Evolutionary conservation across 2,888 invertebrate species (phyloP).

Genomic region (Harmothoe impar): DNA sequence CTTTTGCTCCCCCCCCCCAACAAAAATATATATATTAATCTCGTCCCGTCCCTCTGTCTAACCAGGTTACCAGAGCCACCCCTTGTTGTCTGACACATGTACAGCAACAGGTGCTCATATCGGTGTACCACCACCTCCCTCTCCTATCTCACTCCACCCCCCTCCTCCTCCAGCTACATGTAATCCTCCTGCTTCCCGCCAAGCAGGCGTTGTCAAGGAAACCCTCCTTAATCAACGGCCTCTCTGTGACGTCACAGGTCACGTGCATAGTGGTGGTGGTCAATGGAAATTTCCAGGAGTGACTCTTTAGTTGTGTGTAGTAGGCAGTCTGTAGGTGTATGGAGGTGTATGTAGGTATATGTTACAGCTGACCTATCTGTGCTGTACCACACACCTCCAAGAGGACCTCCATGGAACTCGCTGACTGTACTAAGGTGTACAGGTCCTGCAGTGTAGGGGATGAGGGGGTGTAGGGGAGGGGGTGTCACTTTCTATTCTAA

Average conservation of each 20-base stretch:
- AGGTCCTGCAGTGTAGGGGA: neutral
- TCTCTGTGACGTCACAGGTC: neutral
- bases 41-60: too few species aligned
- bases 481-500: too few species aligned
- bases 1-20: too few species aligned
- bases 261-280: neutral
- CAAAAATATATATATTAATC: too few species aligned
- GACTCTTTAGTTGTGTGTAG: neutral
- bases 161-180: neutral
- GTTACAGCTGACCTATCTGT: too few species aligned
- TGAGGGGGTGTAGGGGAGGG: neutral
- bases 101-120: neutral
- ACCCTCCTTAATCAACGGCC: neutral
- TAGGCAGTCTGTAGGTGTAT: neutral
- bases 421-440: too few species aligned
- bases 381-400: too few species aligned
- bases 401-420: too few species aligned
- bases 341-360: too few species aligned
- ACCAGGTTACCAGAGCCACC: too few species aligned
- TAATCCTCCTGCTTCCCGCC: neutral
- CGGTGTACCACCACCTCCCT: neutral
- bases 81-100: too few species aligned
- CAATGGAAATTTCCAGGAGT: slow-evolving; percentile 55
- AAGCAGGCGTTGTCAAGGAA: neutral
- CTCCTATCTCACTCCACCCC: neutral